Evolutionary conservation across 1,140 invertebrate species (phyloP), one percentile per base, ranked within the genome.

Genomic region (Teleopsis dalmanni): DNA sequence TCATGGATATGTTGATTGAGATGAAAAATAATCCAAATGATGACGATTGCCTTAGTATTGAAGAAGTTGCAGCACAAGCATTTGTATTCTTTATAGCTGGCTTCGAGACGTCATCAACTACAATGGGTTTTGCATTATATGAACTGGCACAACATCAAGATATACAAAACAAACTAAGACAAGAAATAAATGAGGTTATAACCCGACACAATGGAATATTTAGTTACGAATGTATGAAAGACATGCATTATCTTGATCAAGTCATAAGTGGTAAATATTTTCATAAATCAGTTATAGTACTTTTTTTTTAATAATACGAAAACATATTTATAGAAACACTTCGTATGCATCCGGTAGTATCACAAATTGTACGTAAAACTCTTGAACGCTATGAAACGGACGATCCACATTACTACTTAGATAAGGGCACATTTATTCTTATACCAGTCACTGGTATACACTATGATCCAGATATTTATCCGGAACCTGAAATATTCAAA

Each of bases 401-500:
- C 23, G 49, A 55, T 13, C 55, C 54, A 9, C 25, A 46, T 8
- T 25, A 54, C 4, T 13, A 45, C 3, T 65, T 82, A 22, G 76
- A 78, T 25, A 18, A 59, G 52, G 52, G 13, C 18, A 56, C 27
- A 4, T 44, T 38, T 6, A 27, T 61, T 1, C 44, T 61, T 14
- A 75, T 82, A 43, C 77, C 78, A 4, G 54, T 73, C 2, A 75
- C 76, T 50, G 75, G 73, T 38, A 73, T 87, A 26, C 84, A 88
- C 50, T 64, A 76, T 38, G 79, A 87, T 68, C 75, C 78, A 2
- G 65, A 78, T 29, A 67, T 77, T 46, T 88, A 75, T 62, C 76
- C 81, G 2, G 66, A 87, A 50, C 84, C 85, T 5, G 75, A 82
- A 8, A 64, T 56, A 7, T 88, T 84, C 52, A 75, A 83, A 62